Evolutionary conservation across 2,797 vertebrate species (phyloP), one percentile per base, ranked within the genome.

Genomic region (Momotus momota): DNA sequence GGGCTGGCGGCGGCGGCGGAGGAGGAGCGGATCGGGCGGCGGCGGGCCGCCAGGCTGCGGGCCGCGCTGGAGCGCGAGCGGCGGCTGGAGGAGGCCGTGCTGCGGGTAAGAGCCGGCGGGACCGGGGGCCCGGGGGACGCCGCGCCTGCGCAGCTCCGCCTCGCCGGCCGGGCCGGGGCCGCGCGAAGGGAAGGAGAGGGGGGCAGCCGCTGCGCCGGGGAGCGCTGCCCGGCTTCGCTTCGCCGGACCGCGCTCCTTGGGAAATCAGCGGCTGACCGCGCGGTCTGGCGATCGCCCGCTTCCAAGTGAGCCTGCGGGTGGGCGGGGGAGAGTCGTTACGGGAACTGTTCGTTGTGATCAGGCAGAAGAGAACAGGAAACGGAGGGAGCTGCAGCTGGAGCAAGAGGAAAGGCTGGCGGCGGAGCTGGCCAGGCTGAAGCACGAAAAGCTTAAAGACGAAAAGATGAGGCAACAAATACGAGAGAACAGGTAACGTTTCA

Each of bases 401-500:
- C 99, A 98, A 75, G 99, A 99, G 86, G 98, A 99, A 94, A 98
- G 97, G 72, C 96, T 99, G 95, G 98, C 99, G 7, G 94, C 96
- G 12, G 99, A 99, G 86, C 78, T 99, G 96, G 98, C 98, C 4
- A 98, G 98, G 89, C 97, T 99, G 92, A 97, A 97, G 65, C 81
- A 95, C 4, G 98, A 99, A 77, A 97, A 97, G 38, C 96, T 98
- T 7, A 98, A 96, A 73, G 98, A 99, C 19, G 98, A 99, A 57
- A 99, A 99, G 97, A 98, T 99, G 97, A 98, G 98, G 94, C 99
- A 99, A 85, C 97, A 98, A 94, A 97, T 99, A 23, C 98, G 98
- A 97, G 98, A 98, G 78, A 99, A 99, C 98, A 99, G 99, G 99
- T 99, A 97, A 52, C 6, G 31, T 46, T 41, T 27, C 64, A 7